Base-by-base conservation (phyloP, 2,888 invertebrate genomes). In the Cerastis leucographa region DNA sequence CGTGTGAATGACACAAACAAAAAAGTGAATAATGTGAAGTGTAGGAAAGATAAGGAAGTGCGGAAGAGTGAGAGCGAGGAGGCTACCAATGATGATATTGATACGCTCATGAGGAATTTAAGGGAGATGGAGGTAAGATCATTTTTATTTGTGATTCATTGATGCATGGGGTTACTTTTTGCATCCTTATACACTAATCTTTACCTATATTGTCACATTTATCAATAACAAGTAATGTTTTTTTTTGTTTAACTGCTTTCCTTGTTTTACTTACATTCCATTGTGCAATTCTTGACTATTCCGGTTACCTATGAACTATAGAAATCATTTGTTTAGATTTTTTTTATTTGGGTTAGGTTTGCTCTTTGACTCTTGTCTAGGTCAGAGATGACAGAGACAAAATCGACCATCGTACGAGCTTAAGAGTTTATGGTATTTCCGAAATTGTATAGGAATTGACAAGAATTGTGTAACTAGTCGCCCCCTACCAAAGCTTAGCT, bases 81-180 rank as follows among this genome's bases (percentile, higher is more conserved):
- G 56, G 88, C 92, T 4, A 91, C 91, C 0, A 91, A 94, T 54
- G 93, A 94, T 59, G 95, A 96, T 74, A 93, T 96, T 83, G 92
- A 94, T 91, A 92, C 86, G 6, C 87, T 96, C 76, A 94, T 96
- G 93, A 94, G 93, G 87, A 94, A 93, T 92, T 89, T 96, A 56
- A 92, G 92, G 78, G 96, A 96, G 71, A 94, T 96, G 94, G 94
- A 95, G 95, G 96, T 96, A 76, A 89, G 94, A 40, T 69, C 69
- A 64, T 77, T 51, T 46, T 67, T 54, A 56, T 29, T 78, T 44
- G 40, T 54, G 22, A 22, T 6, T 0, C 22, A 42, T 22, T 81
- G 42, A 56, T 56, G 81, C 75, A 64, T 78, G 78, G 12, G 74
- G 14, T 19, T 61, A 80, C 19, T 2, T 59, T 19, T 59, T 17